A percentile compares a stretch with the other conserved stretches of the same genome.
phyloP scores from a whole-genome alignment of 53 echinoderm and acorn worm genomes.

The Pentamera pediparva region DNA sequence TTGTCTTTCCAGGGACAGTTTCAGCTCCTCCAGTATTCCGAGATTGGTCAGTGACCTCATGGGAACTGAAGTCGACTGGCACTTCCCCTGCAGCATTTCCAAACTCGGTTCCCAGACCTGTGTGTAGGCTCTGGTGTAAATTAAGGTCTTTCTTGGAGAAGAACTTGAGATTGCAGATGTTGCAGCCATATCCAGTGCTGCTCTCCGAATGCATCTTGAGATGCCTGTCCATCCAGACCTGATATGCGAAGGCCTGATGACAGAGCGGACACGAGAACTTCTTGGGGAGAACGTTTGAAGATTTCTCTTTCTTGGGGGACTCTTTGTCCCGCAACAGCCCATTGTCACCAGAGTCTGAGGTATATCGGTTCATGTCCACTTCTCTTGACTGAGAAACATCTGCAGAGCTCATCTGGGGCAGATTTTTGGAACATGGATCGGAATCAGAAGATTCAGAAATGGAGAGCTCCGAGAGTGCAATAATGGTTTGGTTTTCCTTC shows the following conservation, averaged over 20 bases:
- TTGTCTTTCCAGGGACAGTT: no score
- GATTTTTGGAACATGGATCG: not conserved
- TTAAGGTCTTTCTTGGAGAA: constrained; percentile 29
- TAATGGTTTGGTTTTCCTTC: not conserved
- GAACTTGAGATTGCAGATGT: constrained; percentile 31
- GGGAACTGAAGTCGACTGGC: no score
- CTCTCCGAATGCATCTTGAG: constrained; percentile 26
- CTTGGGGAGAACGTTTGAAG: constrained; percentile 14
- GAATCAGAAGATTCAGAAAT: not conserved
- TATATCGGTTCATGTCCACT: no score
- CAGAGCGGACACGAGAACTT: constrained; percentile 39
- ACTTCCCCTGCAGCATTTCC: no score
- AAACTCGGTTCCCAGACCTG: not conserved
- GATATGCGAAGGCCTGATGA: constrained; percentile 45
- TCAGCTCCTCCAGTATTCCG: no score
- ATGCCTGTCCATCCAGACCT: constrained; percentile 48
- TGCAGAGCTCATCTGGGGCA: not conserved
- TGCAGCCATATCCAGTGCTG: not conserved
- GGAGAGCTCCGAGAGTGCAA: not conserved
- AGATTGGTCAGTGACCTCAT: no score
- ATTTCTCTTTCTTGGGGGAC: not conserved
- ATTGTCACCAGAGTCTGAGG: no score
- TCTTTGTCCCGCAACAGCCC: no score
- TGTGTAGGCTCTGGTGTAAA: constrained; percentile 29
- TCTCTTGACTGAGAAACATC: no score